Conservation (phyloP, 1,140 invertebrate species). For the honey bee (Apis mellifera) region Amel_HAv3.1 CM009931.2:7304501-7305000, state of each 20-base stretch:
- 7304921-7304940: no score
- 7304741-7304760: conserved; percentile 33
- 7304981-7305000: no score
- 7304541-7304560: conserved; percentile 70
- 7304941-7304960: no score
- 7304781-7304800: conserved; percentile 11
- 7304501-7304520: conserved; percentile 1
- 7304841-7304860: conserved; percentile 23
- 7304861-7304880: no score
- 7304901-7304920: no score
- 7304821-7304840: conserved; percentile 40
- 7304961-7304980: no score
- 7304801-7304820: conserved; percentile 32
- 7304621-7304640: conserved; percentile 60
- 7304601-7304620: conserved; percentile 59
- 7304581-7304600: conserved; percentile 37
- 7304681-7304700: not conserved
- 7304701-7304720: conserved; percentile 46
- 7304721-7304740: conserved; percentile 68
- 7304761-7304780: conserved; percentile 46
- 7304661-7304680: conserved; percentile 1
- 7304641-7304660: conserved; percentile 35
- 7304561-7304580: conserved; percentile 61
- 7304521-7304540: conserved; percentile 58
- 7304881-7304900: no score